Base-by-base conservation (phyloP, 53 echinoderm and acorn worm genomes). In the Antedon mediterranea region DNA sequence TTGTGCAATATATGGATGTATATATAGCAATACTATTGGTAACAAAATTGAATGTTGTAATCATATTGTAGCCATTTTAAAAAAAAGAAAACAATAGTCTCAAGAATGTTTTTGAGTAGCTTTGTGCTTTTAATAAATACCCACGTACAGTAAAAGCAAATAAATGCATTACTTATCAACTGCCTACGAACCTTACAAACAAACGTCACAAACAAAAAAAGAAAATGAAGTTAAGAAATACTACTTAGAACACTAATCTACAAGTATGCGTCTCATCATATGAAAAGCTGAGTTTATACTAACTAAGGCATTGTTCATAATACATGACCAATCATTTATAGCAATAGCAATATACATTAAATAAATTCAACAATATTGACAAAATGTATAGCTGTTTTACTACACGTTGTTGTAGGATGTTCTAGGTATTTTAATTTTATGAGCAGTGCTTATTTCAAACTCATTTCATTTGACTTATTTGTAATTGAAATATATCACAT, bases 41-140 rank as follows among this genome's bases (percentile, higher is more conserved):
- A 37, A 37, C 37, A 11, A 4, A 37, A 37, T n/a, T n/a, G 11
- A 37, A 37, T 37, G 37, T 37, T 11, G 4, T 6, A 37, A 6
- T 6, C 37, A 37, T 37, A 37, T 37, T 37, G n/a, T n/a, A n/a
- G n/a, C n/a, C 37, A 37, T 11, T 11, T 6, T 37, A 37, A 4
- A 37, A 37, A 37, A 37, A 6, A 37, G 4, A 37, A 37, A 37
- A 11, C n/a, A n/a, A n/a, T n/a, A n/a, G n/a, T n/a, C n/a, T n/a
- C n/a, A n/a, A n/a, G n/a, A n/a, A 37, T 11, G 37, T 6, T 6
- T 37, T 37, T 37, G 37, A 57, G 57, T 57, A 57, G 57, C 57
- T 57, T 57, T 57, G 57, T 57, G 57, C 57, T 57, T 57, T 37
- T 57, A 57, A 57, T 57, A 57, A 57, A 57, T 57, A 57, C 57